Conservation (phyloP, 2,797 vertebrate species). For the Oreortyx pictus region DNA sequence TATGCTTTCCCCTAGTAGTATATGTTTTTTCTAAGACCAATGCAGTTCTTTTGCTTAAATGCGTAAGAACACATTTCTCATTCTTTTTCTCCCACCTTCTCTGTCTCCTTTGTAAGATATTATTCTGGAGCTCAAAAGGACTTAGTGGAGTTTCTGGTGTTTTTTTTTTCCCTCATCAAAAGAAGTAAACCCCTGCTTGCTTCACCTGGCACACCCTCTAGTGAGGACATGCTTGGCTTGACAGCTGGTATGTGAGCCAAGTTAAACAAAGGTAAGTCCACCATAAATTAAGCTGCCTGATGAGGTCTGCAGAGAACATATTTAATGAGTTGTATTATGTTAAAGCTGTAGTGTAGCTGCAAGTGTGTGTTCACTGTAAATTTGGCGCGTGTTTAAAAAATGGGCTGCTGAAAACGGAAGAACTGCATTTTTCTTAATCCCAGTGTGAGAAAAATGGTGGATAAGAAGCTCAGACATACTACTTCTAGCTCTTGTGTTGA, state of each 20-base stretch:
- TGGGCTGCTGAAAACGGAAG: background rate
- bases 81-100: background rate
- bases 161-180: background rate
- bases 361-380: background rate
- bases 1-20: background rate
- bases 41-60: background rate
- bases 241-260: background rate
- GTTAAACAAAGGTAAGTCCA: constrained; percentile 19
- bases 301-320: background rate
- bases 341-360: background rate
- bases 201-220: background rate
- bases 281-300: constrained; percentile 26
- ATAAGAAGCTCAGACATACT: background rate
- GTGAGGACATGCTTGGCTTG: background rate
- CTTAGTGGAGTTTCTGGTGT: background rate
- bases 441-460: background rate
- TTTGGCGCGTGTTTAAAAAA: background rate
- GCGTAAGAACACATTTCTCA: background rate
- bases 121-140: background rate
- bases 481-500: background rate
- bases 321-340: background rate
- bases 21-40: background rate
- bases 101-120: background rate
- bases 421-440: background rate
- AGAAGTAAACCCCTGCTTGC: background rate